Percentiles rank a stretch among this genome's conserved stretches.
These are phyloP conservation scores for Cydia amplana DNA, from an alignment of 1,140 invertebrate species.

Conservation along the genomic window DNA sequence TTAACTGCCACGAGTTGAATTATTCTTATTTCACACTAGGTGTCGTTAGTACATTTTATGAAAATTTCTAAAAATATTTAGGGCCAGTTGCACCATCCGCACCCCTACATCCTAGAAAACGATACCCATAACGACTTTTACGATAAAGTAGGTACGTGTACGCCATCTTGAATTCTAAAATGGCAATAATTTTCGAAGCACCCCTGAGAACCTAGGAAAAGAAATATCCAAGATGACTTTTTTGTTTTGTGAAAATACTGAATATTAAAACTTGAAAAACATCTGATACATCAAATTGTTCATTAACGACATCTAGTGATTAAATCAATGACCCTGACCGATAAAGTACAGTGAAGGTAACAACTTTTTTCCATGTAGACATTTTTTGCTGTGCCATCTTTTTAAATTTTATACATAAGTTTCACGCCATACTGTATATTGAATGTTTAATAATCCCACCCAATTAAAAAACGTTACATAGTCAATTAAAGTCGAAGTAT, in stretches of 20 bases:
- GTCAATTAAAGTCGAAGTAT: no score
- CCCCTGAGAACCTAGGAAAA: no score
- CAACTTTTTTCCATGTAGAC: not conserved
- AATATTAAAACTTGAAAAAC: no score
- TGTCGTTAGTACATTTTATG: slow-evolving; percentile 38
- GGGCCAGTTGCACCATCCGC: no score
- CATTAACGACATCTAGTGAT: slow-evolving; percentile 12
- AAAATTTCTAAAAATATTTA: slow-evolving; percentile 33
- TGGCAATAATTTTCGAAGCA: no score
- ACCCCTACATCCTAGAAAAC: no score
- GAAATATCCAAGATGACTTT: no score
- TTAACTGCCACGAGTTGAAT: slow-evolving; percentile 48
- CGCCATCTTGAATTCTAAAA: no score
- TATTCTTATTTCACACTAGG: not conserved
- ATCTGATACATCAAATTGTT: not conserved
- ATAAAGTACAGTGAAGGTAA: slow-evolving; percentile 6
- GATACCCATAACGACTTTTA: no score
- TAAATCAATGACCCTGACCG: not conserved
- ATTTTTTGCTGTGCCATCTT: slow-evolving; percentile 5
- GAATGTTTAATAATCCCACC: not conserved
- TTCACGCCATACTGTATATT: not conserved
- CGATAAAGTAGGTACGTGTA: no score
- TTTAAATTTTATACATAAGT: not conserved
- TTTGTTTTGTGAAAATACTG: no score
- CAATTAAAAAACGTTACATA: not conserved